A percentile compares a stretch with the other conserved stretches of the same genome.
Evolutionary conservation across 1,140 invertebrate genomes (phyloP).

Genomic region (Harpegnathos saltator): DNA sequence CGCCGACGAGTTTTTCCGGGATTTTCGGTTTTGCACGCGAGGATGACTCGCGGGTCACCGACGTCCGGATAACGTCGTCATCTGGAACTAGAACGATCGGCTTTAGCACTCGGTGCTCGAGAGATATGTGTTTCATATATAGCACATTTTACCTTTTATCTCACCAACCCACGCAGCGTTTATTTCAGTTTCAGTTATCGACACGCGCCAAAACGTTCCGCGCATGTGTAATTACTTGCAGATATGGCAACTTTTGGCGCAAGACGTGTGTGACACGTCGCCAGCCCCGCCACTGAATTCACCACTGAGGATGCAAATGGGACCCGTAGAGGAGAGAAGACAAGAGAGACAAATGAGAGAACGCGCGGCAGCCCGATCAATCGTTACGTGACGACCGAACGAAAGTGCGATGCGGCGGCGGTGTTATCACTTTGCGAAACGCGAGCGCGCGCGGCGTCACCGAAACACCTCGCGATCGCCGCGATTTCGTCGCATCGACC

Average conservation of each 20-base stretch:
- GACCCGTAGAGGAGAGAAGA: neutral
- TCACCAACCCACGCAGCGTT: neutral
- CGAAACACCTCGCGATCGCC: neutral
- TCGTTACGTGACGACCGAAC: neutral
- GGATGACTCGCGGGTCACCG: too few species aligned
- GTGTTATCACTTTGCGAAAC: constrained; percentile 11
- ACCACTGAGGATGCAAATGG: too few species aligned
- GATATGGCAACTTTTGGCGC: neutral
- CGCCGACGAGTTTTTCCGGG: too few species aligned
- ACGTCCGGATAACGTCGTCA: neutral
- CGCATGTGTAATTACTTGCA: neutral
- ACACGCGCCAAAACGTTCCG: neutral
- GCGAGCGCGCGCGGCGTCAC: neutral
- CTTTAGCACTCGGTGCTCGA: neutral
- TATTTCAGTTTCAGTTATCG: constrained; percentile 23
- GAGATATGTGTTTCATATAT: constrained; percentile 12
- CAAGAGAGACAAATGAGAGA: too few species aligned
- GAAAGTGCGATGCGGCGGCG: constrained; percentile 3
- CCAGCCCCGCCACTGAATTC: neutral
- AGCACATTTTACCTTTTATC: neutral
- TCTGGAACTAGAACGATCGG: constrained; percentile 23
- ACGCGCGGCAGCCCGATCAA: neutral
- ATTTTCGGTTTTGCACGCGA: too few species aligned
- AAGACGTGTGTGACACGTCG: neutral
- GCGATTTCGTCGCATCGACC: constrained; percentile 2